Evolutionary conservation across 2,888 invertebrate genomes (phyloP), one percentile per base, ranked within the genome.

Genomic region (Lordiphosa andalusiaca): DNA sequence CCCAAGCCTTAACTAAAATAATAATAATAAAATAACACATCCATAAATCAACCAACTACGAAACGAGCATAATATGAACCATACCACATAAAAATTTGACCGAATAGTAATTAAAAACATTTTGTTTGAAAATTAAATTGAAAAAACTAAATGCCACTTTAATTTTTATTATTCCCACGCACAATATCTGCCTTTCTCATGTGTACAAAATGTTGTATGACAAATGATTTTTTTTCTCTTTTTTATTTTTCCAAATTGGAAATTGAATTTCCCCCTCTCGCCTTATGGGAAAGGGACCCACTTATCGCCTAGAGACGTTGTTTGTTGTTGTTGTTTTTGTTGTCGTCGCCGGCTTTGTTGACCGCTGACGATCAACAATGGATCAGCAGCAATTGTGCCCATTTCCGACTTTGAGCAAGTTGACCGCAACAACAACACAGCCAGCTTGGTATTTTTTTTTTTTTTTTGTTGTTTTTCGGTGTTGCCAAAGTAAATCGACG

Each of bases 371-470:
- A 69, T 63, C 66, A 73, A 63, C 74, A 62, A 62, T 67, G 59
- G 44, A 44, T 44, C 44, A 44, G 44, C 44, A 30, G 30, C 44
- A 44, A 44, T 44, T 44, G 81, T 77, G 77, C 76, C 77, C 82
- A 77, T 77, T 77, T 77, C 78, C 77, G 78, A 81, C 77, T 71
- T 70, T 42, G 30, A 60, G 48, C 81, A 77, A 71, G 77, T 76
- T 77, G 77, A 77, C 81, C 81, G 76, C 67, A 65, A 54, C 41
- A 33, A 25, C 12, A 23, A 23, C 23, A 23, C 30, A 30, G 3
- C 30, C 30, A 30, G 9, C 9, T 30, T 30, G 33, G 12, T 42
- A 53, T 39, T 55, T 12, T 39, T 41, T 58, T 30, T 58, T 53
- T 16, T 39, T 39, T 58, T 30, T 58, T 53, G 49, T 47, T 62